Percentiles rank a stretch among this genome's conserved stretches.
phyloP scores from a whole-genome alignment of 1,140 invertebrate genomes.

The Zaprionus ornatus region DNA sequence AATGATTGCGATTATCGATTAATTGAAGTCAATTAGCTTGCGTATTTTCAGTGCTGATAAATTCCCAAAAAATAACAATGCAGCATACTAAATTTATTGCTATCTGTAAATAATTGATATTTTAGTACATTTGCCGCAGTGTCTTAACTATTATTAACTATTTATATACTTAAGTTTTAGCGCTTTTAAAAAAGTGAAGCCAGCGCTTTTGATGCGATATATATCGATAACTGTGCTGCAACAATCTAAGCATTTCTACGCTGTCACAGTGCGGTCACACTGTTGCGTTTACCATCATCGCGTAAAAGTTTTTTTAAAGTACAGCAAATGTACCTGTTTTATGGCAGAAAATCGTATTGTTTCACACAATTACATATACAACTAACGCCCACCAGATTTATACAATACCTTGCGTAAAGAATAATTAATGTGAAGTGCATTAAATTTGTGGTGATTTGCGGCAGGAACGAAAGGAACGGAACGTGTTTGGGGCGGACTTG shows the following conservation, averaged over 20 bases:
- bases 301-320: conserved; percentile 40
- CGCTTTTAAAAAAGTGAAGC: not conserved
- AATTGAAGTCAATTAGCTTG: not conserved
- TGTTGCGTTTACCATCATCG: conserved; percentile 28
- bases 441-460: conserved; percentile 18
- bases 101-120: not conserved
- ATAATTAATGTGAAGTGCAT: not conserved
- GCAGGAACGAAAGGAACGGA: conserved; percentile 56
- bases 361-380: conserved; percentile 21
- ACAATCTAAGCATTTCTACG: not conserved
- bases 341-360: conserved; percentile 31
- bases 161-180: not conserved
- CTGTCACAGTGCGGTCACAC: conserved; percentile 9
- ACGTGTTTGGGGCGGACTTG: conserved; percentile 72
- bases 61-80: not conserved
- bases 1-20: conserved; percentile 1
- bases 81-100: not conserved
- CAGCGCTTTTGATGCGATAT: not conserved
- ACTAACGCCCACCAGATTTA: conserved; percentile 5
- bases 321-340: conserved; percentile 39
- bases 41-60: conserved; percentile 8
- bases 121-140: not conserved
- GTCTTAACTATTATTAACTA: not conserved
- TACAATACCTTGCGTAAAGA: conserved; percentile 17
- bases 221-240: conserved; percentile 4